Evolutionary conservation across 2,113 vertebrate genomes (phyloP), one percentile per base, ranked within the genome.

Genomic region (Larimichthys crocea): DNA sequence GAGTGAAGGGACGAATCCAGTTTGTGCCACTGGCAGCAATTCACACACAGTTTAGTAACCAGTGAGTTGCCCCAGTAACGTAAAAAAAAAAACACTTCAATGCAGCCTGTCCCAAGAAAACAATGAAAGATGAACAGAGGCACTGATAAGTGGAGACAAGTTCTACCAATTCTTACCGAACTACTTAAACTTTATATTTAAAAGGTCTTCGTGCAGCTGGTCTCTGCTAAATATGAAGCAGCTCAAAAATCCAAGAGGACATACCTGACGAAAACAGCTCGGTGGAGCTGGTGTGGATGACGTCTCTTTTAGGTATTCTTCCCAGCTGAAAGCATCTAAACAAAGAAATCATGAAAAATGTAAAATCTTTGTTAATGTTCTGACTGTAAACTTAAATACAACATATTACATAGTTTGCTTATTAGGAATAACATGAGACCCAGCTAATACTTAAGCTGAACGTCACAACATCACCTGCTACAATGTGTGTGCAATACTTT

Each of bases 191-290:
- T 55, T 0, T 11, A 42, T 0, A 19, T 16, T 24, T 3, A 40
- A 22, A 10, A 46, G 6, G 16, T 22, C 35, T 56, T 22, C 2
- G n/a, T 49, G 69, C 31, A 62, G 35, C 9, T 11, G 3, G 52
- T 3, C 11, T 24, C 6, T n/a, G 19, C 5, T 44, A 50, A 63
- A 20, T 29, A 64, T 55, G 1, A 8, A 26, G 17, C 24, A 49
- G 1, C 10, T 29, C 1, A 17, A 52, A 3, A 56, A 72, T 22
- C 2, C 2, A 56, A 26, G 11, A n/a, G 20, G 2, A 48, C 83
- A 15, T 96, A 99, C 98, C 98, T 99, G 98, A 95, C 96, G 96
- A 87, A 98, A 99, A 91, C 92, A 99, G 83, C 95, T 94, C 0
- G 96, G 86, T 77, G 98, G 96, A 71, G 97, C 97, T 50, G 96